These are phyloP conservation scores for Anomalospiza imberbis DNA, from an alignment of 2,797 vertebrate species.

Conservation along the genomic window DNA sequence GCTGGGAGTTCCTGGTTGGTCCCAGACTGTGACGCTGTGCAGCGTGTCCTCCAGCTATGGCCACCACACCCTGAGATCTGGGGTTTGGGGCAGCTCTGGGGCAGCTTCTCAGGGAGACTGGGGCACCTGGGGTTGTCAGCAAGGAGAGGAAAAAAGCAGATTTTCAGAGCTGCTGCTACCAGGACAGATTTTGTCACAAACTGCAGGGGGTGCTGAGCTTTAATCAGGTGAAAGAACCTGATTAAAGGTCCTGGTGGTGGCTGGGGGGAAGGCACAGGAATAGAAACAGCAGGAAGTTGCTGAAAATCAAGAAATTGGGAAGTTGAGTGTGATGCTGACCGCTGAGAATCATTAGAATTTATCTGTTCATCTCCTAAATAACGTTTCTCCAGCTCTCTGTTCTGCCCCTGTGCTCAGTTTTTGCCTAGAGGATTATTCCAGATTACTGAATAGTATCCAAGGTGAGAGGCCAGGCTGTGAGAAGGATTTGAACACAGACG, in stretches of 20 bases:
- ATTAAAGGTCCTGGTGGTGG: not conserved
- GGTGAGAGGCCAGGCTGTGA: not conserved
- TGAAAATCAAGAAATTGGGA: not conserved
- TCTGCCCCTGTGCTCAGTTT: not conserved
- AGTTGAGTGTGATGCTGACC: not conserved
- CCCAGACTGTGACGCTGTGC: not conserved
- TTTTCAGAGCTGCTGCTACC: not conserved
- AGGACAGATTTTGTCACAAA: not conserved
- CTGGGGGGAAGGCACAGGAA: not conserved
- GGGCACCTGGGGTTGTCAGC: not conserved
- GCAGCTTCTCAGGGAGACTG: not conserved
- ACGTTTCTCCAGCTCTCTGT: not conserved
- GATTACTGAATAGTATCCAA: not conserved
- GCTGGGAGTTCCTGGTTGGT: not conserved
- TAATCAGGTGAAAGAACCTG: rapidly evolving
- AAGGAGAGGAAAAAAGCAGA: not conserved
- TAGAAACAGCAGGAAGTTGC: not conserved
- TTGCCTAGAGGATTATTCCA: not conserved
- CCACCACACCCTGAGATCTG: not conserved
- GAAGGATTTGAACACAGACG: not conserved
- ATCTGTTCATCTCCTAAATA: not conserved
- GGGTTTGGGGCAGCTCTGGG: not conserved
- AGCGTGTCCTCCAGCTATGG: rapidly evolving
- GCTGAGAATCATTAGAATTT: not conserved
- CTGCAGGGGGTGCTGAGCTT: not conserved